Evolutionary conservation across 1,140 invertebrate genomes (phyloP), one percentile per base, ranked within the genome.

Genomic region (Liolophura sinensis): DNA sequence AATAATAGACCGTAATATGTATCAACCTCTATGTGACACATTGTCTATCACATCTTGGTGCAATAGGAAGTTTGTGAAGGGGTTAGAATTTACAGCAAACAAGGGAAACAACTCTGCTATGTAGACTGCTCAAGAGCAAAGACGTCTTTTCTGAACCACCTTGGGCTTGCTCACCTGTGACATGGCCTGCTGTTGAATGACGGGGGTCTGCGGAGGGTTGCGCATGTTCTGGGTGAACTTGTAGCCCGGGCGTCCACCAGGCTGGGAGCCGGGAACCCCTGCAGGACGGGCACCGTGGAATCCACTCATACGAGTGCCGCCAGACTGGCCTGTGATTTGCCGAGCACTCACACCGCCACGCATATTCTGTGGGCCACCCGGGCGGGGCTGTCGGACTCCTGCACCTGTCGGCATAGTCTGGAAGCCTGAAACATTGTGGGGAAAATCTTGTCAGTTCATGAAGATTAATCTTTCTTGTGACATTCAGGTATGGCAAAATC

Each of bases 301-400:
- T 48, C 67, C 65, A 31, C 60, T 65, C 9, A 60, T 67, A 15
- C 67, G 31, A 5, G 66, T 50, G 47, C 68, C 69, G 22, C 65
- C 61, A 50, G 59, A 64, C 69, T 85, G 85, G 74, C 89, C 89
- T 71, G 93, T 95, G 64, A 95, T 95, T 46, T 93, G 92, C 78
- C 94, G 89, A 31, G 93, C 92, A 60, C 90, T 89, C 64, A 91
- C 84, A 1, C 91, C 87, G 73, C 89, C 90, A 57, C 92, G 89
- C 81, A 93, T 87, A 49, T 60, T 88, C 83, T 62, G 89, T 88
- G 60, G 88, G 87, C 60, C 90, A 87, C 15, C 88, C 80, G 12
- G 87, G 81, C 20, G 87, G 0, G 68, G 72, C 89, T 76, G 76
- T 46, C 57, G 16, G 9, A 40, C 31, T 40, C 31, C 31, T 84